A percentile compares a stretch with the other conserved stretches of the same genome.
phyloP scores from a whole-genome alignment of 2,888 invertebrate species.

The Colletes collaris region DNA sequence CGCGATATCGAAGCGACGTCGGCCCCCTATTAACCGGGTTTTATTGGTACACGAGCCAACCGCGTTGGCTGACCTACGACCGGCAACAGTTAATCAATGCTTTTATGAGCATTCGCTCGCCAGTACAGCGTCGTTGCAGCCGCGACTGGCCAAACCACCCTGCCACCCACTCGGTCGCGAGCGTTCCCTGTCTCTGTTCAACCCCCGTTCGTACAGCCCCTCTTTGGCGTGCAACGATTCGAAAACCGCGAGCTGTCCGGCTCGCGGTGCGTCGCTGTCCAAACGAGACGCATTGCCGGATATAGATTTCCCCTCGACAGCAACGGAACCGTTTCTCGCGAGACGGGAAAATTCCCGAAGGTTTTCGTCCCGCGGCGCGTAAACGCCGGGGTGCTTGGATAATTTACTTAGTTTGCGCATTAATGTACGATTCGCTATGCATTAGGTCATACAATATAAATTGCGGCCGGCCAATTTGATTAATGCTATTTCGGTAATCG shows the following conservation, averaged over 20 bases:
- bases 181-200: slow-evolving; percentile 33
- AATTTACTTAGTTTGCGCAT: slow-evolving; percentile 67
- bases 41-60: slow-evolving; percentile 72
- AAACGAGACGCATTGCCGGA: not conserved
- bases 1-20: slow-evolving; percentile 68
- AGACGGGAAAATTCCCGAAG: no score
- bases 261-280: not conserved
- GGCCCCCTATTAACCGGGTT: slow-evolving; percentile 74
- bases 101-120: slow-evolving; percentile 79
- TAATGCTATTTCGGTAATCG: slow-evolving; percentile 68
- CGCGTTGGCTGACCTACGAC: slow-evolving; percentile 74
- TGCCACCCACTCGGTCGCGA: slow-evolving; percentile 46
- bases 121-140: slow-evolving; percentile 59
- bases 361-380: slow-evolving; percentile 3
- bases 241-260: slow-evolving; percentile 26
- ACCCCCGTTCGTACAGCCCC: slow-evolving; percentile 4
- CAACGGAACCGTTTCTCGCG: not conserved
- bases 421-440: slow-evolving; percentile 70
- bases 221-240: slow-evolving; percentile 13
- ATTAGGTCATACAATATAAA: slow-evolving; percentile 70
- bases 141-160: slow-evolving; percentile 44
- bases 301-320: no score
- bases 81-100: slow-evolving; percentile 81
- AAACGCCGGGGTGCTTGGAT: slow-evolving; percentile 48
- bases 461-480: slow-evolving; percentile 69